Conservation (phyloP, 1,140 invertebrate species). For the Schlechtendalia chinensis region DNA sequence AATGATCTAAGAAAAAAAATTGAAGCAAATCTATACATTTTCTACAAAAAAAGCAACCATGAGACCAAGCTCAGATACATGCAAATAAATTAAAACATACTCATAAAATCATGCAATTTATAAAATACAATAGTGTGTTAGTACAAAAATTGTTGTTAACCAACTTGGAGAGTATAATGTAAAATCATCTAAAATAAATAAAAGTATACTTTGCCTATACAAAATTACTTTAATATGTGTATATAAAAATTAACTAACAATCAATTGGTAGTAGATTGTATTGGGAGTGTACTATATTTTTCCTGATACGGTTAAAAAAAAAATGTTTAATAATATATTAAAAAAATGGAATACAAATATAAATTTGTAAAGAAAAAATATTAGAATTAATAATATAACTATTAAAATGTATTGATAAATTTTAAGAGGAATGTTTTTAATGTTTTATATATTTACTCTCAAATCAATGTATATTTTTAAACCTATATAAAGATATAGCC, state of each 20-base stretch:
- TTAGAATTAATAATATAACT: constrained; percentile 16
- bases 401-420: constrained; percentile 14
- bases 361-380: neutral
- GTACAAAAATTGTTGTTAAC: constrained; percentile 34
- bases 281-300: neutral
- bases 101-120: constrained; percentile 42
- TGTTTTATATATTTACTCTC: neutral
- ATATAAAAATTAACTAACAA: neutral
- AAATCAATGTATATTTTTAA: constrained; percentile 7
- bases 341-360: too few relatives aligned
- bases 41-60: constrained; percentile 26
- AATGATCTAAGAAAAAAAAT: constrained; percentile 41
- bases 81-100: constrained; percentile 35
- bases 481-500: neutral
- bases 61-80: constrained; percentile 44
- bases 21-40: constrained; percentile 17
- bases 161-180: constrained; percentile 21
- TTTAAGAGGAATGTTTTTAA: neutral
- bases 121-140: constrained; percentile 17
- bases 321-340: neutral
- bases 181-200: constrained; percentile 10
- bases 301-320: neutral
- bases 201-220: constrained; percentile 1
- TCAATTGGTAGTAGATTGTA: neutral
- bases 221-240: neutral